A percentile compares a stretch with the other conserved stretches of the same genome.
These are phyloP conservation scores for Todiramphus saurophagus DNA, from an alignment of 2,113 vertebrate species.

Conservation along the genomic window DNA sequence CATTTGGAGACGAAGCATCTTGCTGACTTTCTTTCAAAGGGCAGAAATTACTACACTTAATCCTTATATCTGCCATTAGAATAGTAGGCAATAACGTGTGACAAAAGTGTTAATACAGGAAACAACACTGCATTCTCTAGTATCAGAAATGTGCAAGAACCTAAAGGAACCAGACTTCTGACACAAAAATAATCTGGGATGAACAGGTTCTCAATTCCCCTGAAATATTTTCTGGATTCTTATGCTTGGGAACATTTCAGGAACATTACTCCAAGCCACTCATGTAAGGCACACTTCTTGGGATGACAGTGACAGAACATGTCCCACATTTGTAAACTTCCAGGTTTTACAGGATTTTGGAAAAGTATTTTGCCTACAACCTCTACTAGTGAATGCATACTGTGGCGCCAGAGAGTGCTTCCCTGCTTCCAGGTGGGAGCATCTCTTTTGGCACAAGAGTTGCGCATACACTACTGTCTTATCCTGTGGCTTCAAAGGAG, in stretches of 20 bases:
- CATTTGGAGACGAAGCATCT: neutral
- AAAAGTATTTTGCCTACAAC: neutral
- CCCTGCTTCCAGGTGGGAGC: neutral
- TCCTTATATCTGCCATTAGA: neutral
- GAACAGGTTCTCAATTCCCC: neutral
- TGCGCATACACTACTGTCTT: accelerated
- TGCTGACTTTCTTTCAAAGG: neutral
- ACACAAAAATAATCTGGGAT: neutral
- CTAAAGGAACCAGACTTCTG: neutral
- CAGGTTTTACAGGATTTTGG: neutral
- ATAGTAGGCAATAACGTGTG: neutral
- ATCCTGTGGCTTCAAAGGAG: neutral
- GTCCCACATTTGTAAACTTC: neutral
- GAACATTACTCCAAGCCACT: neutral
- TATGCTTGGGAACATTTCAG: neutral
- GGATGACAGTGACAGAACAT: neutral
- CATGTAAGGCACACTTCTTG: neutral
- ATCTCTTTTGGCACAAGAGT: neutral
- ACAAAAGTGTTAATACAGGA: neutral
- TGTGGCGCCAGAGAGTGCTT: neutral
- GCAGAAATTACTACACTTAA: neutral
- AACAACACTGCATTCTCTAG: neutral
- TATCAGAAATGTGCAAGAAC: neutral
- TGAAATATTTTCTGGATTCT: neutral
- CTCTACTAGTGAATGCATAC: neutral